phyloP scores from a whole-genome alignment of 2,797 vertebrate genomes.

The Coracias cyanogaster region DNA sequence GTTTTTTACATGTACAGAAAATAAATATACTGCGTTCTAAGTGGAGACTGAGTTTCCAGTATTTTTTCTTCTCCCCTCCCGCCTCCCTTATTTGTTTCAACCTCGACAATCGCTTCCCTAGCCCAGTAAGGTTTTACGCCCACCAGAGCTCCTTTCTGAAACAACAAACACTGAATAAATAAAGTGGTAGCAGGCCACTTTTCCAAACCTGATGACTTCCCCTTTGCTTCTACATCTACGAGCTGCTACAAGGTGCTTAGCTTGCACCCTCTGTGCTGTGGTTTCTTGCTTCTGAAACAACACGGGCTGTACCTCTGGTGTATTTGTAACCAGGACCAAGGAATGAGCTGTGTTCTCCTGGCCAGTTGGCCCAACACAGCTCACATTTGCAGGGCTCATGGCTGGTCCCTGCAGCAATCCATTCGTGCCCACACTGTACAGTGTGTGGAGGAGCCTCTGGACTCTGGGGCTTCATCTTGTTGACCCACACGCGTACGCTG shows the following conservation, averaged over 20 bases:
- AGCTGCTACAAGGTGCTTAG: no score
- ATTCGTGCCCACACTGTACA: neutral
- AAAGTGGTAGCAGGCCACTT: neutral
- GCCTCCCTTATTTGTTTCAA: neutral
- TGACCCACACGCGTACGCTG: neutral
- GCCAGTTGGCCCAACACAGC: neutral
- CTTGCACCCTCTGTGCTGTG: neutral
- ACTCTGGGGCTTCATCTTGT: neutral
- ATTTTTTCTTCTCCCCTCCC: accelerated
- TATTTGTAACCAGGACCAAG: neutral
- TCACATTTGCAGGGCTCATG: neutral
- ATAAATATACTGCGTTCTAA: neutral
- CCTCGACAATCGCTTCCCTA: neutral
- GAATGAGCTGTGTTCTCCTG: neutral
- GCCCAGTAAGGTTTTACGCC: neutral
- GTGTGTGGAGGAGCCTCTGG: neutral
- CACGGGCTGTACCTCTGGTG: neutral
- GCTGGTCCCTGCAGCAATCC: neutral
- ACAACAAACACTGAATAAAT: neutral
- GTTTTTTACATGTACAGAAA: neutral
- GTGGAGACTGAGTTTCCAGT: neutral
- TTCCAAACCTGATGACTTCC: neutral
- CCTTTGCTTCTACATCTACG: neutral
- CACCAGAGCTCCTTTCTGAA: neutral
- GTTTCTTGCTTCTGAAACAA: neutral